Percentiles rank a stretch among this genome's conserved stretches.
Evolutionary conservation across 2,797 vertebrate genomes (phyloP).

Genomic region (Calcarius lapponicus): DNA sequence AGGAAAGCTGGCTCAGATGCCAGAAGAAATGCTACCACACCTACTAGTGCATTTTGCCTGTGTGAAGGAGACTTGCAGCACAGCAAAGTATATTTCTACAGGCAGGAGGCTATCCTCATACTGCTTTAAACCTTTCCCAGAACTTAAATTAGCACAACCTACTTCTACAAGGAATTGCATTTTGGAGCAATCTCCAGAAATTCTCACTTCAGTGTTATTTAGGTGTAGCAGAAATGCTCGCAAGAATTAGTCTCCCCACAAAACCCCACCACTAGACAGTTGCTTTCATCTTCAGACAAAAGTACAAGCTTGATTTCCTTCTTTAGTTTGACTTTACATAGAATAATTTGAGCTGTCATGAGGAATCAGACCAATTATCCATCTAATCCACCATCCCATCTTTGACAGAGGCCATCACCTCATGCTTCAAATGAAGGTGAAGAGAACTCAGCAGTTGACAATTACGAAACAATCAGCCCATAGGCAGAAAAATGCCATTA

Average conservation of each 20-base stretch:
- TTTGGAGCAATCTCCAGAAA: not conserved
- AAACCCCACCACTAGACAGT: not conserved
- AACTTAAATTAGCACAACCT: not conserved
- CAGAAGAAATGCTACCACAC: not conserved
- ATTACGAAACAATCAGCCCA: constrained; percentile 24
- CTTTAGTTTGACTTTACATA: not conserved
- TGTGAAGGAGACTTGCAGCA: not conserved
- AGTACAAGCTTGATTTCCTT: not conserved
- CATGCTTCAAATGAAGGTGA: constrained; percentile 30
- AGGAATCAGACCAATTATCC: constrained; percentile 26
- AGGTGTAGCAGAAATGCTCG: not conserved
- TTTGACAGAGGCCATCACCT: constrained; percentile 53
- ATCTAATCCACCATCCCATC: not conserved
- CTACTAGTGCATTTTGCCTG: not conserved
- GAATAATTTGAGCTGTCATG: constrained; percentile 29
- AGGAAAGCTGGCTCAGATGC: not conserved
- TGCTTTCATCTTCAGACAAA: not conserved
- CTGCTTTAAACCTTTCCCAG: not conserved
- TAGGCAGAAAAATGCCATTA: constrained; percentile 6
- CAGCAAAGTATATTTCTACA: not conserved
- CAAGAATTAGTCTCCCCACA: not conserved
- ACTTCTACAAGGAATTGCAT: not conserved
- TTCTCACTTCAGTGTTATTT: not conserved
- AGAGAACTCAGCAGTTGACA: constrained; percentile 36
- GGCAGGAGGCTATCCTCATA: not conserved